Base-by-base conservation (phyloP, 2,888 invertebrate genomes). In the Aphidoletes aphidimyza region DNA sequence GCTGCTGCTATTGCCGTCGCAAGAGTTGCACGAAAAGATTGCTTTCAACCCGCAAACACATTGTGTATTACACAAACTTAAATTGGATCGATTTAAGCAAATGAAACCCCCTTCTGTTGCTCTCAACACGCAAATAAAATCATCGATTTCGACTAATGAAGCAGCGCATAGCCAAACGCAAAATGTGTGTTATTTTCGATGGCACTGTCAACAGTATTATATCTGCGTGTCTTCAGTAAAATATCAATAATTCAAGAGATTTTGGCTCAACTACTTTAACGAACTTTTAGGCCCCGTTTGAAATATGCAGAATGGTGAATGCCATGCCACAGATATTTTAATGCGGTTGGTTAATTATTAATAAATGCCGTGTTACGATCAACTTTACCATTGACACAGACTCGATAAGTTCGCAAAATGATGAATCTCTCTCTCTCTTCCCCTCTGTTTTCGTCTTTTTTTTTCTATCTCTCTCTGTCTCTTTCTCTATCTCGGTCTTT, bases 341-440 rank as follows among this genome's bases (percentile, higher is more conserved):
- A 81, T 81, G 81, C 37, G 81, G 81, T 37, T 37, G 81, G 22
- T 81, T 81, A 81, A 81, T 81, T 81, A 81, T 81, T 81, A 81
- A 81, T 81, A 81, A 81, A 81, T 81, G 81, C n/a, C 81, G 81
- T 37, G 36, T 36, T 37, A 37, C 36, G 36, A 81, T 37, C 36
- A 36, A 37, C 37, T 81, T 81, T n/a, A 37, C 81, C 81, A 81
- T 37, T 81, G 81, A 81, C 81, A 37, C 81, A 37, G 81, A 37
- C 81, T 69, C 69, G 30, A 69, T 69, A 69, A 37, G 81, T 81
- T 37, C 37, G 81, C 69, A 69, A 30, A 69, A 34, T 30, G 42
- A 69, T 69, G 30, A n/a, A n/a, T n/a, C n/a, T n/a, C n/a, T n/a
- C n/a, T n/a, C n/a, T n/a, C n/a, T n/a, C n/a, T n/a, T n/a, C n/a